Evolutionary conservation across 2,888 invertebrate genomes (phyloP), one percentile per base, ranked within the genome.

Genomic region (Amphimallon solstitiale): DNA sequence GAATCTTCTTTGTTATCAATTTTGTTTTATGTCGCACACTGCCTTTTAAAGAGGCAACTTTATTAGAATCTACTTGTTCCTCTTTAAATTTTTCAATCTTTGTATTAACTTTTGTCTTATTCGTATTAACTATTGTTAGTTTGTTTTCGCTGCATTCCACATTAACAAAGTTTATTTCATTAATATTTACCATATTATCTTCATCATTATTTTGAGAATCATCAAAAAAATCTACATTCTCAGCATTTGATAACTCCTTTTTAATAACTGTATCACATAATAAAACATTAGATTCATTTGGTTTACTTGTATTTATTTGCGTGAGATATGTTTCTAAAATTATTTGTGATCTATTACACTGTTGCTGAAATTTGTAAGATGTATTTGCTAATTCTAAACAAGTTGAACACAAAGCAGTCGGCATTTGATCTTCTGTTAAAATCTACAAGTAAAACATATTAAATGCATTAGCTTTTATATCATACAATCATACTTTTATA

Each of bases 281-380:
- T 6, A 7, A 37, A n/a, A 17, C 10, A 9, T 46, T 59, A n/a
- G 45, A 34, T 17, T 15, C 46, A 14, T 35, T 34, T 4, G 3
- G n/a, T 17, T 63, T 37, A 46, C 65, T 65, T 37, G 19, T 40
- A 48, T 61, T 65, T 43, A 65, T 35, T 56, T 74, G 70, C 17
- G 69, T 67, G 17, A 75, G 19, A 63, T 73, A 77, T 1, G 71
- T 54, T 38, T 76, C 73, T 54, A 77, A 66, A 40, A 75, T 72
- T 37, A 63, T 63, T 63, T 76, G 75, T 1, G 77, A 76, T 35
- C 74, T 70, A 60, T 76, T 75, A 60, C 77, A 77, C 19, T 73
- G 73, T 40, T 72, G 72, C 66, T 76, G 75, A 61, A 77, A 77
- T 68, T 72, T 74, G 59, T 70, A 74, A 1, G 73, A 68, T 40